Percentiles rank a stretch among this genome's conserved stretches.
Conservation (phyloP, 2,797 vertebrate species). For the Acanthis flammea region DNA sequence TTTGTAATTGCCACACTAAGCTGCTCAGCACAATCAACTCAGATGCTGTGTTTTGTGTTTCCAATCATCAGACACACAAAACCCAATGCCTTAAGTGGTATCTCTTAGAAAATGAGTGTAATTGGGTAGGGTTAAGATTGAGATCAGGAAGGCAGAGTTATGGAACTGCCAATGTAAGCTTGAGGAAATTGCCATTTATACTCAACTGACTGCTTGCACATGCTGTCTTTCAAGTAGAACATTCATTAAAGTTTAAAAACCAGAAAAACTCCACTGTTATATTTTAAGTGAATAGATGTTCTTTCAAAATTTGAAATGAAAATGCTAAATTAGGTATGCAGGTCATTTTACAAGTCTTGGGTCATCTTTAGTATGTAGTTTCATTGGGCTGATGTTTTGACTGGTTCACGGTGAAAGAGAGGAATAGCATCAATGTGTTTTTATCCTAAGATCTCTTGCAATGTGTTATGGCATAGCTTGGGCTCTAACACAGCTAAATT, state of each 20-base stretch:
- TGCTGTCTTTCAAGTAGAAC: background rate
- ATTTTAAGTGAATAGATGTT: background rate
- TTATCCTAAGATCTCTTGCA: background rate
- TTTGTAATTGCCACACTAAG: background rate
- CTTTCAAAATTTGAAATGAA: background rate
- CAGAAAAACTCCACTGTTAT: background rate
- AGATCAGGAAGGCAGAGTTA: background rate
- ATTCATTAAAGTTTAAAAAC: background rate
- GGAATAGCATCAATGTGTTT: background rate
- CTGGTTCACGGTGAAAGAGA: background rate
- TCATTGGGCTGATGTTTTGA: background rate
- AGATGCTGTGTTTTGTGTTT: background rate
- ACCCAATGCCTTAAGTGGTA: background rate
- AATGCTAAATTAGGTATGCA: background rate
- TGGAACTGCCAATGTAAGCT: background rate
- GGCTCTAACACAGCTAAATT: constrained; percentile 7
- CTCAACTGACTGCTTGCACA: background rate
- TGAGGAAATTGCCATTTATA: background rate
- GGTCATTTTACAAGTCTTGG: background rate
- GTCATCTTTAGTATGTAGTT: background rate
- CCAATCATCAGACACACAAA: background rate
- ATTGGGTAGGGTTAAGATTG: background rate
- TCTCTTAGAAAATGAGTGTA: background rate
- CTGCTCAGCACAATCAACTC: background rate
- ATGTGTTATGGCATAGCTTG: background rate